Evolutionary conservation across 2,797 vertebrate species (phyloP).

Genomic region (Fundulus diaphanus): DNA sequence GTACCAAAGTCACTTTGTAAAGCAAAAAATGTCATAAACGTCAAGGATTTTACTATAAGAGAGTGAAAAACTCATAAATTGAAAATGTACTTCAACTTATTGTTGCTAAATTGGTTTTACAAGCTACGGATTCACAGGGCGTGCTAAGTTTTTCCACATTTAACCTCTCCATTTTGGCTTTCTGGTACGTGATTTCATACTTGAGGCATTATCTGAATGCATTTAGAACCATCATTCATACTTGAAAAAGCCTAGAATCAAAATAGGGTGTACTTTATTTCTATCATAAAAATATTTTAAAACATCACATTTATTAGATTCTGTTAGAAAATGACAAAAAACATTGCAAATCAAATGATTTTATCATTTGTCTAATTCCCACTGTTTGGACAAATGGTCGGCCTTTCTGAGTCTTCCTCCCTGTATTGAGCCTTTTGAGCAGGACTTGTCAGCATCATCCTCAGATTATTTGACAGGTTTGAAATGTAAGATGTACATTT

Average conservation of each 20-base stretch:
- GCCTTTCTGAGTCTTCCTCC: background rate
- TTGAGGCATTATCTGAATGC: background rate
- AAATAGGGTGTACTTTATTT: background rate
- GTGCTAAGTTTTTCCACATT: background rate
- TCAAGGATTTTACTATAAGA: background rate
- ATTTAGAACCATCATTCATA: background rate
- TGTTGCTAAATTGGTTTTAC: background rate
- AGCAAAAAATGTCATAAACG: background rate
- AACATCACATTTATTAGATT: background rate
- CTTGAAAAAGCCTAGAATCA: background rate
- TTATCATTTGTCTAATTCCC: background rate
- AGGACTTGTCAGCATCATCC: background rate
- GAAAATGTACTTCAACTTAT: background rate
- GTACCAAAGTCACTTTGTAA: background rate
- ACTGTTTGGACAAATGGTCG: background rate
- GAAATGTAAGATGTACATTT: background rate
- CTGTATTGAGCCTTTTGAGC: background rate
- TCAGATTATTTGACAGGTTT: background rate
- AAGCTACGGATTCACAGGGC: background rate
- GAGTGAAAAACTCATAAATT: background rate
- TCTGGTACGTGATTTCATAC: background rate
- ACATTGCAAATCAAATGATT: no score
- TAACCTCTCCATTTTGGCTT: background rate
- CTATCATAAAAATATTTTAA: background rate
- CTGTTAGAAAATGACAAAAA: background rate